These are phyloP conservation scores for Lophura swinhoii DNA, from an alignment of 2,797 vertebrate species.

Conservation along the genomic window DNA sequence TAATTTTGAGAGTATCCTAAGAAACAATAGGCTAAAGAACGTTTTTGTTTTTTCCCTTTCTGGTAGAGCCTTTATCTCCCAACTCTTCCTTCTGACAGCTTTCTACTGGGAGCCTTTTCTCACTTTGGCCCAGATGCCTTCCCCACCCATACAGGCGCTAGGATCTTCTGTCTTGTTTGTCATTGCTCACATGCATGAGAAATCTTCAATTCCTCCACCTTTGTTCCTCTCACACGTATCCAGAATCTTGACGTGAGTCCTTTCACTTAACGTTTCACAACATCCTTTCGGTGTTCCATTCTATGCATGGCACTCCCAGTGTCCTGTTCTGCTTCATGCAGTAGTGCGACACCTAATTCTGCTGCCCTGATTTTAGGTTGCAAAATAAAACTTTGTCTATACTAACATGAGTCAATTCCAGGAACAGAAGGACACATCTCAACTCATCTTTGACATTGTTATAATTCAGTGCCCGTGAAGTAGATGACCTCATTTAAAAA, in stretches of 20 bases:
- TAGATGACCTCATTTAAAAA: background rate
- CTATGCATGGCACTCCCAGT: rapidly evolving
- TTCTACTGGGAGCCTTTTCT: background rate
- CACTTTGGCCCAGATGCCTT: background rate
- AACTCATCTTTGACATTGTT: background rate
- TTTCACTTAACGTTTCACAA: background rate
- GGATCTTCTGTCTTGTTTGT: background rate
- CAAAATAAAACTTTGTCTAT: background rate
- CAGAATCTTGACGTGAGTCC: background rate
- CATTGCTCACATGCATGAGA: background rate
- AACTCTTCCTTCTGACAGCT: background rate
- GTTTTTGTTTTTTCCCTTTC: background rate
- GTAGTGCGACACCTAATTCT: background rate
- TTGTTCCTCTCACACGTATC: background rate
- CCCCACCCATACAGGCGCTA: rapidly evolving
- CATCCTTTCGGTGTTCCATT: no score
- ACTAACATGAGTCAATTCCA: rapidly evolving
- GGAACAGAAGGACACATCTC: background rate
- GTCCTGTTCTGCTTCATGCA: rapidly evolving
- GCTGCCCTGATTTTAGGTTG: background rate
- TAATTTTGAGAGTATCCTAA: background rate
- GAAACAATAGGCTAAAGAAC: background rate
- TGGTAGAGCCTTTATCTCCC: background rate
- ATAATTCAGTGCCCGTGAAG: background rate
- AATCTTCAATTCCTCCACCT: background rate